Base-by-base conservation (phyloP, 2,888 invertebrate species). In the Campaea margaritaria region DNA sequence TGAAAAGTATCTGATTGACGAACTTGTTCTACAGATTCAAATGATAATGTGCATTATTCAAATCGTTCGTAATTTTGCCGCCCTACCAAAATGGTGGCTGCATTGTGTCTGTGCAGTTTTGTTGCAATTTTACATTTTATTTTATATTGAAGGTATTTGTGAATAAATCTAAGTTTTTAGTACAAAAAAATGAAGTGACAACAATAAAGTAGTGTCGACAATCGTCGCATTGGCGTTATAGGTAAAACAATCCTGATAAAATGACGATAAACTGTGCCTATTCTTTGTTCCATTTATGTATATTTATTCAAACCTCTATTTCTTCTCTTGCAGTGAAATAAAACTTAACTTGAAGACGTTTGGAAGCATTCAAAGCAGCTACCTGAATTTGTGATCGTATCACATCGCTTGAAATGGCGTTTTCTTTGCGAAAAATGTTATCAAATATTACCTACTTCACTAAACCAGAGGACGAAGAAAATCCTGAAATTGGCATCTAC, bases 381-480 rank as follows among this genome's bases (percentile, higher is more conserved):
- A 45, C 16, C 16, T 1, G 13, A 38, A 4, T 15, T 16, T 16
- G 39, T 28, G 11, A 43, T 13, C 5, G 36, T 46, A n/a, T 14
- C 8, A 21, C 38, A 27, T 39, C 39, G 41, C 10, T 11, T 13
- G 42, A 57, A 43, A 92, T 92, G 92, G 87, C 91, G 82, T 92
- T 91, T 74, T 88, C 92, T 2, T 68, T 92, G 48, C 73, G 89
- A 64, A 89, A 86, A 74, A 92, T 92, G 79, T 75, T 91, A 51
- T 90, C 90, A 5, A 91, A 89, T 64, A 92, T 91, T 45, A 84
- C 77, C 2, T 92, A 91, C 67, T 92, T 92, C 62, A 82, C 89
- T 16, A 90, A 89, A 67, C 73, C 88, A 9, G 87, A 75, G 0
- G 82, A 81, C 0, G 68, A 60, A 4, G 69, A 59, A 34, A 57